Base-by-base conservation (phyloP, 1,140 invertebrate genomes). In the Drosophila suzukii region DNA sequence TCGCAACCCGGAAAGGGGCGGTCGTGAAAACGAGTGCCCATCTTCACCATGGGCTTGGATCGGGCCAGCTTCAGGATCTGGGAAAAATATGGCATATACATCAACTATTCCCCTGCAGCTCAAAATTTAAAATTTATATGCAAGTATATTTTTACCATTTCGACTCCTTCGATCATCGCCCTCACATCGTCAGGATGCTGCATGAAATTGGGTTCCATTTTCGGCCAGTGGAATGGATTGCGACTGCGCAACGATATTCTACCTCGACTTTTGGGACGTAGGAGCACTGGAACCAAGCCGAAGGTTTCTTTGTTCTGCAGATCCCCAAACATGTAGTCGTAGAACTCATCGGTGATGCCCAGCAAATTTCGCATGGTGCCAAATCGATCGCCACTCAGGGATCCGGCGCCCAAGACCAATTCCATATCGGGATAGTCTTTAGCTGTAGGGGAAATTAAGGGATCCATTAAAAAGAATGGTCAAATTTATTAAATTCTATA, bases 181-280 rank as follows among this genome's bases (percentile, higher is more conserved):
- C 93, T 88, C 3, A 97, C 73, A 91, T 97, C 96, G 7, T 95
- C 92, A 1, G 94, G 92, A 72, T 96, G 92, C 13, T 94, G 91
- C 79, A 97, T 96, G 85, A 97, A 97, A 91, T 97, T 97, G 0
- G 96, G 95, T 34, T 96, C 93, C 70, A 98, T 95, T 47, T 94
- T 92, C 0, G 97, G 97, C 92, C 94, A 94, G 34, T 96, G 94
- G 0, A 94, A 93, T 0, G 97, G 97, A 93, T 97, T 94, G 8
- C 93, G 91, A 46, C 94, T 95, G 51, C 93, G 94, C 8, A 98
- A 82, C 0, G 92, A 94, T 5, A 97, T 93, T 51, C 94, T 93
- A 1, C 97, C 97, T 11, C 94, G 92, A 78, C 96, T 97, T 62
- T 95, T 95, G 0, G 97, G 97, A 6, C 95, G 93, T 81, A 97